These are phyloP conservation scores for Nematostella vectensis DNA, from an alignment of 92 coral and sea anemone species.

Conservation along the genomic window DNA sequence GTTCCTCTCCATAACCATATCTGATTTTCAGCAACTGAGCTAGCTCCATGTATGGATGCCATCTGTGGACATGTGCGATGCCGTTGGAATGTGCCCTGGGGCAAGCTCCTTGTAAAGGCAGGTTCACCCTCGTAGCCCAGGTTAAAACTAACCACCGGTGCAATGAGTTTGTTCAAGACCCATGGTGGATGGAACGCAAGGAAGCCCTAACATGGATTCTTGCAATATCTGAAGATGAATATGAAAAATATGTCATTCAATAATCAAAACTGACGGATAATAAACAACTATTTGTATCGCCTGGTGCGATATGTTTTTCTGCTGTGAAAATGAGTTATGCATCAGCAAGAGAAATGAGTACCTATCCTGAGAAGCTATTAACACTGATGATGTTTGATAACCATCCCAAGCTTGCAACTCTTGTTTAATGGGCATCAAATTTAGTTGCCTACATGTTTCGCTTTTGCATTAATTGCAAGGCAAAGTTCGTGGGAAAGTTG, in stretches of 20 bases:
- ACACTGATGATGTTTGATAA: too few relatives aligned
- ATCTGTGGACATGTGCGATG: slow-evolving; percentile 9
- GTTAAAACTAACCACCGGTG: slow-evolving; percentile 12
- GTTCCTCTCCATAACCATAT: slow-evolving; percentile 33
- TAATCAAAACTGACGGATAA: too few relatives aligned
- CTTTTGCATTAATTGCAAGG: too few relatives aligned
- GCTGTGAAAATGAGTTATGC: too few relatives aligned
- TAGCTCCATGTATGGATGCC: slow-evolving; percentile 3
- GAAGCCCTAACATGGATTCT: slow-evolving; percentile 1
- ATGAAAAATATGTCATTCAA: not conserved
- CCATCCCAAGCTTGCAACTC: too few relatives aligned
- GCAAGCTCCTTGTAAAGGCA: slow-evolving; percentile 34
- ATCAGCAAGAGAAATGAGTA: too few relatives aligned
- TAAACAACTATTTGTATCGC: slow-evolving; percentile 6
- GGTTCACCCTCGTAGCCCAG: slow-evolving; percentile 38
- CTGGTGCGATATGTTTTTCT: slow-evolving; percentile 30
- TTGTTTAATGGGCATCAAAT: too few relatives aligned
- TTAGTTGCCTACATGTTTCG: too few relatives aligned
- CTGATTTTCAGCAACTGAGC: slow-evolving; percentile 34
- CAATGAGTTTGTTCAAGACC: slow-evolving; percentile 24
- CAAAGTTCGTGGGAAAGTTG: too few relatives aligned
- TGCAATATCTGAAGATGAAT: not conserved
- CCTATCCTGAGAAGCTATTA: too few relatives aligned
- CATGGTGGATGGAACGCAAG: slow-evolving; percentile 21
- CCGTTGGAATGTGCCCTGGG: not conserved